A percentile compares a stretch with the other conserved stretches of the same genome.
phyloP scores from a whole-genome alignment of 1,140 invertebrate species.

The Zaprionus camerounensis region DNA sequence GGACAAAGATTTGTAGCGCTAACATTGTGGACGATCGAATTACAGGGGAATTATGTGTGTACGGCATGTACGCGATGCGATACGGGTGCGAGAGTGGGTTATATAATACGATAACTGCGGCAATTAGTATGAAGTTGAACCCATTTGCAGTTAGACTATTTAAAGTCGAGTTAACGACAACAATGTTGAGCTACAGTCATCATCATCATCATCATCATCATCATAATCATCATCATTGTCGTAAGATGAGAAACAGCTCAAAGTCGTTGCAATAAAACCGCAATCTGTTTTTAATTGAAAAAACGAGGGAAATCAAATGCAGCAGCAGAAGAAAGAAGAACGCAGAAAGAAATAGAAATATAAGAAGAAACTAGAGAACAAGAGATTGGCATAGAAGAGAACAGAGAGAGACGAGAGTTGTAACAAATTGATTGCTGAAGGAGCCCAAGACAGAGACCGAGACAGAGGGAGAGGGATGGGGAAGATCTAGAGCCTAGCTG shows the following conservation, averaged over 20 bases:
- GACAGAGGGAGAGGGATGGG: not conserved
- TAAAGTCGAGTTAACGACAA: conserved; percentile 1
- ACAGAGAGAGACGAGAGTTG: conserved; percentile 24
- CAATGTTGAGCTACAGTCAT: conserved; percentile 17
- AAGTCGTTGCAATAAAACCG: conserved; percentile 72
- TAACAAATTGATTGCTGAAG: conserved; percentile 56
- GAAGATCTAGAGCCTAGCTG: not conserved
- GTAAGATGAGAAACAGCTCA: conserved; percentile 75
- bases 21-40: not conserved
- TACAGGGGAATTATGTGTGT: not conserved
- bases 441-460: not conserved
- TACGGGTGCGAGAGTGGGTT: not conserved
- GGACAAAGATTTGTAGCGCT: not conserved
- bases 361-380: not conserved
- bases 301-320: conserved; percentile 16
- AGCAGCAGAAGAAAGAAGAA: conserved; percentile 8
- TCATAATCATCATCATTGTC: conserved; percentile 5
- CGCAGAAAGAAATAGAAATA: not conserved
- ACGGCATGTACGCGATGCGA: not conserved
- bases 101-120: not conserved
- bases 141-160: conserved; percentile 7
- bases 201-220: conserved; percentile 3
- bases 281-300: conserved; percentile 78
- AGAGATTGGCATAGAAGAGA: not conserved
- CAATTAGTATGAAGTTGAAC: not conserved